These are phyloP conservation scores for Augiades crinisus DNA, from an alignment of 2,888 invertebrate species.

Conservation along the genomic window DNA sequence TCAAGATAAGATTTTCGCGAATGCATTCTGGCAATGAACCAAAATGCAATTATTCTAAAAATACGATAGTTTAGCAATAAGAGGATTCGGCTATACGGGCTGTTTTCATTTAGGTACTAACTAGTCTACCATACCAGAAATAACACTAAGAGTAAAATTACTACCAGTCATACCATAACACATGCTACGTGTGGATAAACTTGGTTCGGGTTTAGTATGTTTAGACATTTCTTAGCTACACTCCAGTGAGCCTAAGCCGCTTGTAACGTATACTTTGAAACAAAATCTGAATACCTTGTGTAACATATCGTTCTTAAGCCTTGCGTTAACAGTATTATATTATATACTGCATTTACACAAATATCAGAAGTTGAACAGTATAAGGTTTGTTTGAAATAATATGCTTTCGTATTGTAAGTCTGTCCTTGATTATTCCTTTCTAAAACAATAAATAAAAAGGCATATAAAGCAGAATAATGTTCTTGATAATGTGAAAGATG, in stretches of 20 bases:
- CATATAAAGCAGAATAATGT: too few species aligned
- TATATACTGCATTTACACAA: too few species aligned
- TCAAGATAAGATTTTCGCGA: slow-evolving; percentile 1
- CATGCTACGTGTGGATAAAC: not conserved
- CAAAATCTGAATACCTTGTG: not conserved
- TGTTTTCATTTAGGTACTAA: not conserved
- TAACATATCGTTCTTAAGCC: not conserved
- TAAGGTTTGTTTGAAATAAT: too few species aligned
- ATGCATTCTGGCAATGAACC: slow-evolving; percentile 6
- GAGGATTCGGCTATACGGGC: slow-evolving; percentile 3
- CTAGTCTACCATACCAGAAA: too few species aligned
- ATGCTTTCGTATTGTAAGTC: too few species aligned
- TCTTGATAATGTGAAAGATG: too few species aligned
- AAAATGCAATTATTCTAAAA: slow-evolving; percentile 18
- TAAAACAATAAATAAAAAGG: too few species aligned
- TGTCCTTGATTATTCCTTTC: too few species aligned
- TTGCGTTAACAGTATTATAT: too few species aligned
- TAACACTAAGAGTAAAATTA: too few species aligned
- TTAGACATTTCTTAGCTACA: slow-evolving; percentile 9
- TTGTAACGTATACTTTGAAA: slow-evolving; percentile 11
- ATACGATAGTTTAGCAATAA: slow-evolving; percentile 8
- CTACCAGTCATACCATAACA: too few species aligned
- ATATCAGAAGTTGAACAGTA: too few species aligned
- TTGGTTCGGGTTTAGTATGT: not conserved
- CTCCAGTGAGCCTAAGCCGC: slow-evolving; percentile 12